Base-by-base conservation (phyloP, 2,888 invertebrate species). In the Trachelus tabidus region DNA sequence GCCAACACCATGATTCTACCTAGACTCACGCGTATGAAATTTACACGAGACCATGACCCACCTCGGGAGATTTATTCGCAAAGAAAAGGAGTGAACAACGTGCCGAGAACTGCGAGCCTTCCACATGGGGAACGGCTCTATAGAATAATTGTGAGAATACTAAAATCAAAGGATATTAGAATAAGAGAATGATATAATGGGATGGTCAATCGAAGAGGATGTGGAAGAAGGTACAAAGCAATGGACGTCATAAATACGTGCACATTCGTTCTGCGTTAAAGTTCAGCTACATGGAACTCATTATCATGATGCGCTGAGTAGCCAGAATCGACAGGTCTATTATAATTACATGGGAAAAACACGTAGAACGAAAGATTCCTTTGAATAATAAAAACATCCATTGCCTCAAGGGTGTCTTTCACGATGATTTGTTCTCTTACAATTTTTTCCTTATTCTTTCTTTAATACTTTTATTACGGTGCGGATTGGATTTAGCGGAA, bases 21-120 rank as follows among this genome's bases (percentile, higher is more conserved):
- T 73, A 83, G 83, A 83, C 82, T 84, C 81, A 81, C 80, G 83
- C 81, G 81, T 81, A 77, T 81, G 79, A 84, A 84, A 83, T 84
- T 83, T 82, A 82, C 83, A 81, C 80, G 78, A 83, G 84, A 82
- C 84, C 84, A 79, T 84, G 84, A 84, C 84, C 84, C 82, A 84
- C 82, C 84, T 84, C 79, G 81, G 12, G 68, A 77, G 71, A 56
- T 56, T 56, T 56, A 56, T 56, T 56, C 56, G 56, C 56, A 56
- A 56, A 56, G 56, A 56, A 56, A 56, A 56, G 1, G 56, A 56
- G 23, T 56, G 56, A 56, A 9, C 56, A 56, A 23, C 23, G 56
- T 56, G 56, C 56, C 23, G 23, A 56, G 56, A 56, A 56, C 56
- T 56, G 56, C 23, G 23, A 56, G 56, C 23, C 56, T 56, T 9